phyloP scores from a whole-genome alignment of 2,113 vertebrate genomes.

The Tupaia chinensis region DNA sequence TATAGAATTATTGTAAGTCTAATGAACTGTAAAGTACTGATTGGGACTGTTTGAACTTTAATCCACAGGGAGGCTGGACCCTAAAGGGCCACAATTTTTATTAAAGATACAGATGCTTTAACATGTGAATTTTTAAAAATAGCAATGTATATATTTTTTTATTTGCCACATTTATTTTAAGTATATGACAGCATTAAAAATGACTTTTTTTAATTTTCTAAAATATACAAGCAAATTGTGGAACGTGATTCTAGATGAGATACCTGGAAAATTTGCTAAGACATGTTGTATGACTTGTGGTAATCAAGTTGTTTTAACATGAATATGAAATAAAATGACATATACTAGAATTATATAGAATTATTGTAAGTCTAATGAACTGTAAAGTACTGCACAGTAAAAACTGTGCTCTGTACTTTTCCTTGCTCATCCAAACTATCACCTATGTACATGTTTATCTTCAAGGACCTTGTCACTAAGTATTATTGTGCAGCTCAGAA shows the following conservation, averaged over 20 bases:
- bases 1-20: neutral
- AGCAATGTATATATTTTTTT: neutral
- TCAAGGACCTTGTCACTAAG: no score
- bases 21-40: neutral
- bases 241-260: neutral
- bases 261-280: neutral
- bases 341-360: neutral
- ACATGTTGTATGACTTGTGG: neutral
- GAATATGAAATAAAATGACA: neutral
- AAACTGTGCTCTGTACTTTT: neutral
- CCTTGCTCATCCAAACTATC: neutral
- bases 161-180: neutral
- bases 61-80: neutral
- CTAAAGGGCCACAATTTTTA: neutral
- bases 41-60: no score
- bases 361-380: neutral
- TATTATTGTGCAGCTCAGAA: neutral
- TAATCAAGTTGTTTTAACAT: conserved; percentile 11
- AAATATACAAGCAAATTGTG: neutral
- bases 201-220: neutral
- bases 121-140: neutral
- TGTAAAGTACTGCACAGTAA: neutral
- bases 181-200: neutral
- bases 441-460: no score
- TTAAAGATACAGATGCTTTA: neutral